Base-by-base conservation (phyloP, 2,797 vertebrate genomes). In the Syndactyla subalaris region DNA sequence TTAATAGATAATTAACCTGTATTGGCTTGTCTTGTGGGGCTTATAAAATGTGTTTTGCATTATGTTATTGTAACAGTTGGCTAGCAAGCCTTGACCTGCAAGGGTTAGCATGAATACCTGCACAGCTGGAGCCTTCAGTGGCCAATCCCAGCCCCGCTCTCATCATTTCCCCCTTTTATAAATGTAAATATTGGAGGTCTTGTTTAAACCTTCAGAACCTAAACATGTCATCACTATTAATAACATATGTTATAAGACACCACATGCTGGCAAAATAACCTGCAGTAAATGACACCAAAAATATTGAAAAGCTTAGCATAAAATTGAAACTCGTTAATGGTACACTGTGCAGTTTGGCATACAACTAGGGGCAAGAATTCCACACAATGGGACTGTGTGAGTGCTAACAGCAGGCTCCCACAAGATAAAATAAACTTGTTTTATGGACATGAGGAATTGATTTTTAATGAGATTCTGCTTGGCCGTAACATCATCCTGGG, bases 361-460 rank as follows among this genome's bases (percentile, higher is more conserved):
- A 54, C 72, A 92, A 95, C 90, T 93, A 89, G 91, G 96, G 96
- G 96, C 97, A 96, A 97, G 95, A 96, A 95, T 92, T 97, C 95
- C 95, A 92, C 96, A 97, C 97, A 98, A 97, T 97, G 94, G 92
- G 73, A 95, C 97, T 94, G 92, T 98, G 95, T 97, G 92, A 97
- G 93, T 91, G 94, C 93, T 88, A 94, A 96, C 96, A 97, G 97
- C 98, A 96, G 97, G 97, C 97, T 97, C 92, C 95, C 83, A 96
- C 96, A 97, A 98, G 98, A 98, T 98, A 97, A 98, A 98, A 98
- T 98, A 98, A 98, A 98, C 97, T 95, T 94, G 91, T 94, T 98
- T 98, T 98, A 98, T 98, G 96, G 97, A 98, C 97, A 97, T 15
- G 38, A 97, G 97, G 95, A 98, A 98, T 97, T 97, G 97, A 98